Evolutionary conservation across 2,797 vertebrate genomes (phyloP).

Genomic region (Diceros bicornis): DNA sequence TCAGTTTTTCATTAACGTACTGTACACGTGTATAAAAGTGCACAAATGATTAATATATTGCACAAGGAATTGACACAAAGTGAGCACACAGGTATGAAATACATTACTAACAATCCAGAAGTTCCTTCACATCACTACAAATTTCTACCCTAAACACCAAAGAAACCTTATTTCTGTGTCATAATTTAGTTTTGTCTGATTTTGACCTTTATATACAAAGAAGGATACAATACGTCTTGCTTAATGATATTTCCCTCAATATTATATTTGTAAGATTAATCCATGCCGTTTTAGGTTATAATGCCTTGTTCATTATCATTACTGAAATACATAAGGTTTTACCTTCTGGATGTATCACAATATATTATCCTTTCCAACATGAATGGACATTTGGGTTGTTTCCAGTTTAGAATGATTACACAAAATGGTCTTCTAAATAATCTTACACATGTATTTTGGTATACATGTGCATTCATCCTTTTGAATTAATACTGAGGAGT

Average conservation of each 20-base stretch:
- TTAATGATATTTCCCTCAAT: not conserved
- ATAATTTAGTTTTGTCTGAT: not conserved
- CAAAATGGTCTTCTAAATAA: not conserved
- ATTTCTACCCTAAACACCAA: not conserved
- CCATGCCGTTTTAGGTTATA: not conserved
- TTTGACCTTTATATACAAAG: not conserved
- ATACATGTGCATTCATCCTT: not conserved
- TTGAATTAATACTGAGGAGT: not conserved
- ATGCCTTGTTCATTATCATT: not conserved
- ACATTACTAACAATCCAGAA: not conserved
- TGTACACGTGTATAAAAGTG: not conserved
- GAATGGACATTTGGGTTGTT: not conserved
- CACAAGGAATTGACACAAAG: not conserved
- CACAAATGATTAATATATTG: not conserved
- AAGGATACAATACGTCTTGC: not conserved
- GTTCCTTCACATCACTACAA: not conserved
- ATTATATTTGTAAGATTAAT: not conserved
- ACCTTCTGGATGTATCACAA: not conserved
- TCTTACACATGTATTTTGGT: not conserved
- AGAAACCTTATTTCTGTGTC: not conserved
- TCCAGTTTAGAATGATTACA: constrained; percentile 3
- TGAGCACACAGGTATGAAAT: not conserved
- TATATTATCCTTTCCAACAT: not conserved
- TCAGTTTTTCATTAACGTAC: not conserved
- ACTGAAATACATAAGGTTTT: not conserved